phyloP scores from a whole-genome alignment of 2,113 vertebrate genomes.

The Edolisoma coerulescens region DNA sequence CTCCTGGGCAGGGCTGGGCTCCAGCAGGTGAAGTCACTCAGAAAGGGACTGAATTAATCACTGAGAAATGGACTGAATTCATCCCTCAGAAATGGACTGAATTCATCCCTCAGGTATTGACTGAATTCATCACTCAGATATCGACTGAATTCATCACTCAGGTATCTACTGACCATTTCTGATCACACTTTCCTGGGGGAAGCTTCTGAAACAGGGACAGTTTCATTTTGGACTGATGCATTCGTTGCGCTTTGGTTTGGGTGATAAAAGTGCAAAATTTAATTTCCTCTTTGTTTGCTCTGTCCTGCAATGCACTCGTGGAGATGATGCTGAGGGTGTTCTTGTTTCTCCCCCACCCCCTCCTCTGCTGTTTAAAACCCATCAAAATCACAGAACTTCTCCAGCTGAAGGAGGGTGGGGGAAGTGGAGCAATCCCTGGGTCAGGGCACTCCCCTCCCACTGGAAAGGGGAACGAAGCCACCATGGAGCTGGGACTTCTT shows the following conservation, averaged over 20 bases:
- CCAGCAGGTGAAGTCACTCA: too few relatives aligned
- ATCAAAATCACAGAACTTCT: not conserved
- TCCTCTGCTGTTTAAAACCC: not conserved
- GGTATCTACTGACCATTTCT: too few relatives aligned
- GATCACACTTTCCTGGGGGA: not conserved
- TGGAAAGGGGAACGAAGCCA: not conserved
- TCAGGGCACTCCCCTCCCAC: not conserved
- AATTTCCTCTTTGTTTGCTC: slow-evolving; percentile 14
- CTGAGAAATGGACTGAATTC: too few relatives aligned
- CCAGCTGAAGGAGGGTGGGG: not conserved
- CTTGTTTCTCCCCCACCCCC: not conserved
- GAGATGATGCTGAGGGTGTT: not conserved
- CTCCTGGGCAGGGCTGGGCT: too few relatives aligned
- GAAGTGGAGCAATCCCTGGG: not conserved
- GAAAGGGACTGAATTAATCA: too few relatives aligned
- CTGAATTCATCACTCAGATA: too few relatives aligned
- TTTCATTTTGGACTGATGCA: not conserved
- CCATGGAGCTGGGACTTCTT: not conserved
- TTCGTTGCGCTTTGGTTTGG: not conserved
- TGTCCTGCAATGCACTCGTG: not conserved
- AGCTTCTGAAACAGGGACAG: not conserved
- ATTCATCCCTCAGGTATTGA: too few relatives aligned
- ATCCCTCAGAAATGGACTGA: too few relatives aligned
- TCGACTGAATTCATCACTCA: too few relatives aligned
- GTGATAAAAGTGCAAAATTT: not conserved